Evolutionary conservation across 1,140 invertebrate species (phyloP), one percentile per base, ranked within the genome.

Genomic region (Tyrophagus putrescentiae): DNA sequence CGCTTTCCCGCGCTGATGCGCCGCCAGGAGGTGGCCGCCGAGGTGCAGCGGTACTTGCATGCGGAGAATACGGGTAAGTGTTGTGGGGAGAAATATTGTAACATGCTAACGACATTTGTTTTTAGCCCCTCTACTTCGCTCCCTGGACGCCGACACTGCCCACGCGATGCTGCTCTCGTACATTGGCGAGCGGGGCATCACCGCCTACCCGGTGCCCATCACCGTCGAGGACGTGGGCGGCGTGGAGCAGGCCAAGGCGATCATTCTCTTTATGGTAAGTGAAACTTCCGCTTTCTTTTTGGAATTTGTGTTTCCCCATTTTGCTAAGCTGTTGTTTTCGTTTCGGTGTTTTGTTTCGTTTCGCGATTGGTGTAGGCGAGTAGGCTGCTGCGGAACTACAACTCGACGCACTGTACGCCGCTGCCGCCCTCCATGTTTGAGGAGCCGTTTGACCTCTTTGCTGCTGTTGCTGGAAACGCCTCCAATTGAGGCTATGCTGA

Each of bases 381-480:
- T 25, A 83, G 84, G 69, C 82, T 93, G 72, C 80, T 94, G 78
- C 79, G 82, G 61, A 87, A 96, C 72, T 89, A 82, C 68, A 79
- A 82, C 64, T 84, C 86, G 0, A 82, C 83, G 9, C 91, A 96
- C 72, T 94, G 90, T 74, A 81, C 80, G 16, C 85, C 83, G 28
- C 73, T 95, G 57, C 81, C 84, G 1, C 64, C 72, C 4, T 75
- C 80, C 59, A 77, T 80, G 65, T 87, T 89, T 68, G 73, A 77
- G 63, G 68, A 77, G 67, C 83, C 83, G n/a, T 77, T 75, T 73
- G 65, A 70, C 57, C 62, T 68, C 5, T 54, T 62, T 18, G n/a
- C 57, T n/a, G 31, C 6, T 48, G 1, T 59, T 9, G 39, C 13
- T 32, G 23, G 23, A 27, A 56, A 28, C 33, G 41, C 41, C 2